Base-by-base conservation (phyloP, 2,888 invertebrate genomes). In the Agonopterix alstromeriana region DNA sequence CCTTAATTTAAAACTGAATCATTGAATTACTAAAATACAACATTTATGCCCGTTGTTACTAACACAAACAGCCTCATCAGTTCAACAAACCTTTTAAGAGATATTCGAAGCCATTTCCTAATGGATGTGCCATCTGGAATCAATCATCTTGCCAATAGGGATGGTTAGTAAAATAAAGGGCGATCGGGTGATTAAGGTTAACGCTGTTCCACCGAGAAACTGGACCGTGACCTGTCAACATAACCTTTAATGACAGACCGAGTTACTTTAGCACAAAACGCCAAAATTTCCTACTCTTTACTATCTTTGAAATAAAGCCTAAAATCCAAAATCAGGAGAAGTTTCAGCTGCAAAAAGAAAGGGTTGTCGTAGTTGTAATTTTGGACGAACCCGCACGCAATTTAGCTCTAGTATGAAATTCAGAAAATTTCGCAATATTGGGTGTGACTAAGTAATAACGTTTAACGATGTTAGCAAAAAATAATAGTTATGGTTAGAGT, bases 221-320 rank as follows among this genome's bases (percentile, higher is more conserved):
- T 55, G 49, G 57, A 60, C 62, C 65, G 61, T 63, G 70, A 63
- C 70, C 63, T 62, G 70, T 60, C 67, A 69, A 67, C 60, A 65
- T 61, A 48, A 48, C 49, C 60, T 57, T n/a, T 38, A 38, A 38
- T 38, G 10, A 38, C 38, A n/a, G 10, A 48, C 54, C 10, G 40
- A 42, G 41, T 12, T 14, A 36, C 14, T 43, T 41, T 47, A 43
- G 10, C 44, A 14, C 27, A 27, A 27, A 27, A 27, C 1, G 5
- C 7, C 27, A 2, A 27, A 27, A 27, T 27, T 27, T 7, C 27
- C 27, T 3, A 27, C 27, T 5, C 27, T 27, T 27, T 5, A 27
- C 7, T 27, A 27, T 27, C 5, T 27, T 5, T 27, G 27, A 27
- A 27, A 27, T 27, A 27, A 27, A 27, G 27, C 27, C 7, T 27